These are phyloP conservation scores for Tringa solitaria DNA, from an alignment of 2,113 vertebrate species.

Conservation along the genomic window DNA sequence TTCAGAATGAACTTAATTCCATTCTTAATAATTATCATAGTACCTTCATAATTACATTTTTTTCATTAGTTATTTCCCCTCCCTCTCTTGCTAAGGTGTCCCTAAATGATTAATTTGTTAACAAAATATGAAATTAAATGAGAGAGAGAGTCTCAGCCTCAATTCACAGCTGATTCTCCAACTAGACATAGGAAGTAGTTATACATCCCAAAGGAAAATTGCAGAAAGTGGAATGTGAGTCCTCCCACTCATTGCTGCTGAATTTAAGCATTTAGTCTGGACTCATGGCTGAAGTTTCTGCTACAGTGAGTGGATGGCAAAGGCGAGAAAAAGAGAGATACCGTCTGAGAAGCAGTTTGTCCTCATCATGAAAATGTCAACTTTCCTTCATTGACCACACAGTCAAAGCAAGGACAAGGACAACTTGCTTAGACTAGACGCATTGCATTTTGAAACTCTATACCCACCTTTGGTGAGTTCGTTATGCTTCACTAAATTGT, in stretches of 20 bases:
- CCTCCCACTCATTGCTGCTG: neutral
- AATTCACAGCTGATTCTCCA: neutral
- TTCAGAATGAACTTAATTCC: neutral
- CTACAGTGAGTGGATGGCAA: neutral
- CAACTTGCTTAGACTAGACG: neutral
- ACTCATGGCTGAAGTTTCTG: neutral
- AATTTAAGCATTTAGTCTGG: neutral
- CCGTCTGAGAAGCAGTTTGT: neutral
- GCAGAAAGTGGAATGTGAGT: neutral
- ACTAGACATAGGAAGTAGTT: neutral
- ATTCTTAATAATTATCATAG: neutral
- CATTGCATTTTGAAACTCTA: neutral
- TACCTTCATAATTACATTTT: neutral
- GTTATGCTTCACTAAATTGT: conserved; percentile 24
- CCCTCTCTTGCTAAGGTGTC: neutral
- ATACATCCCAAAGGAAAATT: neutral
- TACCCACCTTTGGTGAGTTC: neutral
- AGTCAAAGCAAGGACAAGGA: conserved; percentile 16
- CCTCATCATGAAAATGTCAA: neutral
- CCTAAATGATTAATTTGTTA: neutral
- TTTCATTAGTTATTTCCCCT: neutral
- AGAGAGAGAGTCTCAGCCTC: neutral
- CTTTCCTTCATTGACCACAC: neutral
- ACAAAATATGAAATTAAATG: conserved; percentile 4
- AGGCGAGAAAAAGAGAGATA: neutral